Percentiles rank a stretch among this genome's conserved stretches.
These are phyloP conservation scores for Zelostemma sp. DNA, from an alignment of 1,140 invertebrate species.

Conservation along the genomic window DNA sequence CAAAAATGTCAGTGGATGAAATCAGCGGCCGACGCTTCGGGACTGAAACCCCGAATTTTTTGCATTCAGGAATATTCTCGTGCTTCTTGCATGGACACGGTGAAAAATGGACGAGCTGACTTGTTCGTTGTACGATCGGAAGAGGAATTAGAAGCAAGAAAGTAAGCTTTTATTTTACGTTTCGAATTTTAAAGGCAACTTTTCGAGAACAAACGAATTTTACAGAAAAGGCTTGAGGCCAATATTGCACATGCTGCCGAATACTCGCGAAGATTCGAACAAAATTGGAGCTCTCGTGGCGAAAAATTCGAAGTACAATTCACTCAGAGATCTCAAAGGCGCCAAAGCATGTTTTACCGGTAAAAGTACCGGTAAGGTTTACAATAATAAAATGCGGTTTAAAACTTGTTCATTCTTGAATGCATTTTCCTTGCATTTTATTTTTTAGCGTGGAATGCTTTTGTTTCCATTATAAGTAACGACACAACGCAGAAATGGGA, in stretches of 20 bases:
- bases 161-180: constrained; percentile 47
- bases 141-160: constrained; percentile 71
- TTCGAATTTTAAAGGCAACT: no score
- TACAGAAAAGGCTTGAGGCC: constrained; percentile 70
- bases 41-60: constrained; percentile 79
- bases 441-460: constrained; percentile 72
- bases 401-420: not conserved
- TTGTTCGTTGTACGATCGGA: constrained; percentile 75
- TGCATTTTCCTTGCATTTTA: constrained; percentile 1
- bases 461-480: constrained; percentile 68
- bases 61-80: constrained; percentile 73
- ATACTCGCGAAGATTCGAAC: constrained; percentile 73
- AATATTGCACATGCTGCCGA: constrained; percentile 76
- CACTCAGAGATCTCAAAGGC: constrained; percentile 75
- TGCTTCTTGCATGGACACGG: constrained; percentile 76
- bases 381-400: not conserved
- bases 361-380: constrained; percentile 76
- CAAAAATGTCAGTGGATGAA: constrained; percentile 82
- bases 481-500: constrained; percentile 50
- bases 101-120: constrained; percentile 75
- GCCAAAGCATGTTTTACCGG: constrained; percentile 79
- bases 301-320: constrained; percentile 72
- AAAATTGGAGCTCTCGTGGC: constrained; percentile 80
- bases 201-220: no score
- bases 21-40: constrained; percentile 77